Evolutionary conservation across 1,140 invertebrate species (phyloP), one percentile per base, ranked within the genome.

Genomic region (Ceratina calcarata): DNA sequence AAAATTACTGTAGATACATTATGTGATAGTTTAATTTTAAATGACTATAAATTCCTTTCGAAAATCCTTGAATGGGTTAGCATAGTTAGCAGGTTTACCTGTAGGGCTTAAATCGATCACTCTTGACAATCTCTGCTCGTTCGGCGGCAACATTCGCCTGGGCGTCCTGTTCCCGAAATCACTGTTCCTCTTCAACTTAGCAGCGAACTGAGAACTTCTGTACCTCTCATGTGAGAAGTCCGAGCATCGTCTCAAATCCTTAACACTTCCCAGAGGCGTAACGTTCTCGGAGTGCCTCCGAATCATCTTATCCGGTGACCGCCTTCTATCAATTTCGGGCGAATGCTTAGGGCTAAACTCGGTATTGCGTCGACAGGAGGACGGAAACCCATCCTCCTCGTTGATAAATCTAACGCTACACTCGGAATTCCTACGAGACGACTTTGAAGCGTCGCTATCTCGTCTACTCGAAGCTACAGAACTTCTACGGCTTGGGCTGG

Each of bases 161-260:
- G 91, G 91, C 20, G 89, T 90, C 49, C 91, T 82, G 24, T 92
- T 92, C 1, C 89, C 89, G 57, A 90, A 93, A 75, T 93, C 92
- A 51, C 91, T 92, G 68, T 93, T 92, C 12, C 92, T 87, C 51
- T 91, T 87, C 1, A 93, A 69, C 67, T 91, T 92, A 8, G 82
- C 89, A 10, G 91, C 90, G 10, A 93, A 93, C 13, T 93, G 92
- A n/a, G 92, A 92, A 49, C 87, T 86, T 18, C 90, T 82, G 51
- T 88, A 89, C 27, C 92, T 92, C 27, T 93, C 92, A n/a, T 92
- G 91, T 0, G 88, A 87, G 32, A 92, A 91, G 65, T 93, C 92
- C 0, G 91, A 93, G n/a, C 89, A 89, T 60, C 91, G 86, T 49
- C 92, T 82, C 15, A 91, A 6, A 37, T 92, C 92, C 45, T 82